Evolutionary conservation across 2,888 invertebrate species (phyloP), one percentile per base, ranked within the genome.

Genomic region (Pardosa pseudoannulata): DNA sequence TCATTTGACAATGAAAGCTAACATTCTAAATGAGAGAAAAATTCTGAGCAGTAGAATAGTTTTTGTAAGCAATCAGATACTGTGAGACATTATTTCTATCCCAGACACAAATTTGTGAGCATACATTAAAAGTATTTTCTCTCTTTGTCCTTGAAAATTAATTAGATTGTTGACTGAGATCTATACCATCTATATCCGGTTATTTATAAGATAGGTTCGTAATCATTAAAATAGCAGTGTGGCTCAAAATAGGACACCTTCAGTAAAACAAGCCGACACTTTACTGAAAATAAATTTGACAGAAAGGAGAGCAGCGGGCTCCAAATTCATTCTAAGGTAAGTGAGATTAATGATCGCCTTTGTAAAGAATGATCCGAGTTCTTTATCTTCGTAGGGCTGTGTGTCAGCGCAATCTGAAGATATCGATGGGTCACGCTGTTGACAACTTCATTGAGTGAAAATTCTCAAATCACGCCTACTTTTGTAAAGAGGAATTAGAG

Each of bases 281-380:
- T 16, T 56, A 5, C 3, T 6, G 56, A 56, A 56, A 56, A 56
- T 67, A 67, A 67, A 67, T 67, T 67, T 67, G 67, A 32, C 19
- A 36, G 19, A 36, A 67, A 67, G n/a, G 31, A 31, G 31, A 67
- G 28, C n/a, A 9, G 65, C 28, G 19, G 32, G 3, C 32, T 19
- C 32, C 32, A 67, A 67, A 32, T 67, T 32, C 32, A 32, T 36
- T 32, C 36, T 19, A 67, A 67, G 67, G 67, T 67, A 67, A 67
- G 32, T 67, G 36, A 67, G 67, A 67, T 67, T 67, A 67, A 67
- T 67, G 67, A 19, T 3, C 13, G 19, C 67, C 23, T 32, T 67
- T n/a, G 36, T 36, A 32, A 36, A 36, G 67, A 36, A 36, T 67
- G 67, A 67, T 67, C 67, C 23, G 32, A 67, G 67, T 32, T 67